Evolutionary conservation across 2,888 invertebrate genomes (phyloP), one percentile per base, ranked within the genome.

Genomic region (Pachliopta kotzebuea): DNA sequence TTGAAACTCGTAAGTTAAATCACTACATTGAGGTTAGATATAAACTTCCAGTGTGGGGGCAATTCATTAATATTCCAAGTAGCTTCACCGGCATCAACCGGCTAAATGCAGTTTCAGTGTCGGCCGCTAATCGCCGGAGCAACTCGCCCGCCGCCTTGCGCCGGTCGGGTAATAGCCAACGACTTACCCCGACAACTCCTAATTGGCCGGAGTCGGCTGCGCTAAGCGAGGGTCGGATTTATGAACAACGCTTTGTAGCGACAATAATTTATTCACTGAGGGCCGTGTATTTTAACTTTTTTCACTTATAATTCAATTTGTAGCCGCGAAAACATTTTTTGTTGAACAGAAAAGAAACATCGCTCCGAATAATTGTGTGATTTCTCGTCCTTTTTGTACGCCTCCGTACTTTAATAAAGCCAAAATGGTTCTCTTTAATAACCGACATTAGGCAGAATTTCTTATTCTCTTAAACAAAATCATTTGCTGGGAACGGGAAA

Each of bases 31-130:
- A 59, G 62, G 62, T 71, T 67, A 67, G 60, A 68, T 66, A 69
- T 69, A 68, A 56, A 55, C 62, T 66, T 72, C 70, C 66, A 75
- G 73, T 72, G 71, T 74, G 75, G 74, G 66, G 73, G 72, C 73
- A 72, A 70, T 77, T 80, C 84, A 86, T 87, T 87, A 86, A 85
- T 88, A 88, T 88, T 84, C 85, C 70, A 70, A 83, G 80, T 81
- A 76, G 81, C 76, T 76, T 70, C 71, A 72, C 72, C 69, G 67
- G 73, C 71, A 74, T 79, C 79, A 81, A 73, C 73, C 82, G 76
- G 72, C 81, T 82, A 85, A 88, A 88, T 89, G 88, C 86, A 87
- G 80, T 86, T 86, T 83, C 83, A 73, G 78, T 85, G 86, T 88
- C 80, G 75, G 71, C n/a, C n/a, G 74, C 76, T 79, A 76, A 77